phyloP scores from a whole-genome alignment of 2,888 invertebrate species.

The Bugula neritina region DNA sequence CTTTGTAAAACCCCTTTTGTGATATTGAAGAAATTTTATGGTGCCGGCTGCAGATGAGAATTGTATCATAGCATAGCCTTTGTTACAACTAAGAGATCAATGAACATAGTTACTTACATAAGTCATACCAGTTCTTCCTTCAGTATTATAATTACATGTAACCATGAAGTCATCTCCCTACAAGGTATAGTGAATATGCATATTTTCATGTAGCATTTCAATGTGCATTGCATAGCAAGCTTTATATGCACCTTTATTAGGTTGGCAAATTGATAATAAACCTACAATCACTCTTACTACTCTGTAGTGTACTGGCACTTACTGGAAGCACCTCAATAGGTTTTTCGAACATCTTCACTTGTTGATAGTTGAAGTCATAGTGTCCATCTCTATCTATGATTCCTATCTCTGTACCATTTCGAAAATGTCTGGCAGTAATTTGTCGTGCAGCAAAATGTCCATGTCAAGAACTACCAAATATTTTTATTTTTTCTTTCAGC shows the following conservation, averaged over 20 bases:
- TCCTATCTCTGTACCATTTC: slow-evolving; percentile 36
- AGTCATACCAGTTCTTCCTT: slow-evolving; percentile 30
- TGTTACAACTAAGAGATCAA: too few relatives aligned
- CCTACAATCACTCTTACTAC: too few relatives aligned
- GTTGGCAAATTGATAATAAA: too few relatives aligned
- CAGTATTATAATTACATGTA: slow-evolving; percentile 34
- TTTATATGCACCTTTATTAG: too few relatives aligned
- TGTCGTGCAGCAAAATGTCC: slow-evolving; percentile 29
- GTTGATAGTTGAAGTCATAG: slow-evolving; percentile 36
- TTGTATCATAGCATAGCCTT: too few relatives aligned
- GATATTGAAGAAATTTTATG: too few relatives aligned
- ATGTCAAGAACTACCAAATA: slow-evolving; percentile 29
- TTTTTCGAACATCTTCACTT: not conserved
- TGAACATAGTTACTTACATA: slow-evolving; percentile 34
- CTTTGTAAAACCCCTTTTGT: too few relatives aligned
- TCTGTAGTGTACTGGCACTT: too few relatives aligned
- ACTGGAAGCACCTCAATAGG: slow-evolving; percentile 9
- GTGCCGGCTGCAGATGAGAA: too few relatives aligned
- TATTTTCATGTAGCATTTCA: too few relatives aligned
- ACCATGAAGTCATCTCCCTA: slow-evolving; percentile 34
- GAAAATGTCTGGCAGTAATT: slow-evolving; percentile 34
- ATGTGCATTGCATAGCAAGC: too few relatives aligned
- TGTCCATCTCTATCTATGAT: slow-evolving; percentile 34
- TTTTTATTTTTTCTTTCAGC: slow-evolving; percentile 25
- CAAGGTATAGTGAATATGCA: too few relatives aligned